Evolutionary conservation across 2,113 vertebrate species (phyloP), one percentile per base, ranked within the genome.

Genomic region (Calonectris borealis): DNA sequence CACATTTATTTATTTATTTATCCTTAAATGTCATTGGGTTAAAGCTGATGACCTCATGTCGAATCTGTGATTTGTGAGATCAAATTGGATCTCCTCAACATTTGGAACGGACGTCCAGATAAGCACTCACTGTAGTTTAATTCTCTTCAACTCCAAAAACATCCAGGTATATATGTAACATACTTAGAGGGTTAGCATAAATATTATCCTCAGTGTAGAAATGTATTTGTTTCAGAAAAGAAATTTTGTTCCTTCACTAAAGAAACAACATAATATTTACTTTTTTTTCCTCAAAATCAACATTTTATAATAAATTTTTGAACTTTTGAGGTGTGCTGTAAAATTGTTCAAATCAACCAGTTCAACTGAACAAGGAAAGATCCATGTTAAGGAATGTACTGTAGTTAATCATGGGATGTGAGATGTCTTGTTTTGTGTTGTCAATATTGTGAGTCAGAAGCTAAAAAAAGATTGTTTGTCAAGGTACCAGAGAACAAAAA

Each of bases 41-140:
- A 69, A 79, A 87, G 21, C n/a, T 57, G 15, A 46, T 73, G 32
- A 38, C 32, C 12, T 83, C 29, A 22, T 83, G 65, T 44, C 1
- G 0, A 27, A n/a, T 34, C 24, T 69, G 12, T 38, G 32, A 46
- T 84, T 40, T 68, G 19, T 76, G 40, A 58, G 25, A 61, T 70
- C 44, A 46, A 1, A 83, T n/a, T 44, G 21, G 7, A 31, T 31
- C 8, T 69, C 15, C 32, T 84, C 20, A 69, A 4, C 14, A 2
- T 69, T 69, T 38, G 14, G 24, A 62, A 6, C 2, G 1, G 36
- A n/a, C 0, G 1, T 46, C 36, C 15, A 40, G n/a, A 38, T 36
- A 85, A 81, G 10, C 24, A 38, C 4, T 75, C 55, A n/a, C 13
- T 71, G 9, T 40, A 44, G n/a, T 54, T 19, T 84, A 27, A 61